Evolutionary conservation across 1,140 invertebrate genomes (phyloP).

Genomic region (Mizuhopecten yessoensis): DNA sequence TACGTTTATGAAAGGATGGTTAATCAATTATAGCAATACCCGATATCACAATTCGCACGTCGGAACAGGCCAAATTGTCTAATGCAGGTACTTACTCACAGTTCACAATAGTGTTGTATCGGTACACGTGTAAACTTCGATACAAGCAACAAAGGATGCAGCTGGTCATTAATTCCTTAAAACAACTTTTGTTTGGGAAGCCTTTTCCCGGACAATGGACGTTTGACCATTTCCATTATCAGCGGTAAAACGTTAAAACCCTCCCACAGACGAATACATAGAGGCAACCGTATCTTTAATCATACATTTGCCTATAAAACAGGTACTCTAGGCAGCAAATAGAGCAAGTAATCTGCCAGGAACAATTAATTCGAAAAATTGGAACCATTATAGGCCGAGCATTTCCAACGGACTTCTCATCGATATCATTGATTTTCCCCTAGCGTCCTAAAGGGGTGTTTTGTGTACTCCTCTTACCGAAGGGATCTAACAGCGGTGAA

Average conservation of each 20-base stretch:
- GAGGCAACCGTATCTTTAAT: background rate
- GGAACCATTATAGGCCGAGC: background rate
- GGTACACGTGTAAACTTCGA: background rate
- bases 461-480: background rate
- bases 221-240: conserved; percentile 5
- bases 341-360: background rate
- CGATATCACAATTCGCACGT: conserved; percentile 16
- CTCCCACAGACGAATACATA: background rate
- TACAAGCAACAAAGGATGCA: background rate
- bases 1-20: conserved; percentile 9
- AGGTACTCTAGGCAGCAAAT: background rate
- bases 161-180: conserved; percentile 29
- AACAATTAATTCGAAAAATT: conserved; percentile 36
- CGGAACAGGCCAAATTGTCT: background rate
- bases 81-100: conserved; percentile 20
- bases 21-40: background rate
- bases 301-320: background rate
- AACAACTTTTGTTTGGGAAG: background rate
- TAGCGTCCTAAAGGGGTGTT: background rate
- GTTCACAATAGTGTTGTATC: background rate
- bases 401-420: background rate
- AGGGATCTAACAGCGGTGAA: background rate
- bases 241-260: background rate
- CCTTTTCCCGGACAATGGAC: background rate
- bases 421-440: background rate